Evolutionary conservation across 2,113 vertebrate genomes (phyloP).

Genomic region (Lophochroa leadbeateri): DNA sequence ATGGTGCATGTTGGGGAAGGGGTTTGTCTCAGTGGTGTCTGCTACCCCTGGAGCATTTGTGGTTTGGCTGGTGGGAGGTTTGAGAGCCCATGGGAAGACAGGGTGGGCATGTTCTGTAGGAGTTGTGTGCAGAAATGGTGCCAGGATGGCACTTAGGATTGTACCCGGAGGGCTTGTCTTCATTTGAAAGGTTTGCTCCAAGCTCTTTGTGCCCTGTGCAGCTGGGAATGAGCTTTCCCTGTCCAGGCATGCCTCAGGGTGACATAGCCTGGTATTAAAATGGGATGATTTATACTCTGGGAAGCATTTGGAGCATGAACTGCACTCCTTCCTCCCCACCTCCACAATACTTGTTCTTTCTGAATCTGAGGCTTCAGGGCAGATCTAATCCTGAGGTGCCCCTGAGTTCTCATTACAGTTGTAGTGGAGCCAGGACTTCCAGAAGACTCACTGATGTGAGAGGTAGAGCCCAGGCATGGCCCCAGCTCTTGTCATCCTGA

Average conservation of each 20-base stretch:
- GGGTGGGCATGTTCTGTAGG: accelerated
- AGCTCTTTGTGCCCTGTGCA: background rate
- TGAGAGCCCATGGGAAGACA: background rate
- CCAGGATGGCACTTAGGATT: too few relatives aligned
- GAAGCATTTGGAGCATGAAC: accelerated
- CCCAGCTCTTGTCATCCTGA: background rate
- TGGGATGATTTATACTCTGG: background rate
- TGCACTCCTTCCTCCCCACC: background rate
- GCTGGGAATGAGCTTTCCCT: background rate
- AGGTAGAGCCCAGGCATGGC: background rate
- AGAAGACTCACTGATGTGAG: background rate
- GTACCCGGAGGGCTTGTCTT: background rate
- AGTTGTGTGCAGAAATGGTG: background rate
- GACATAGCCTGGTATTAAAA: background rate
- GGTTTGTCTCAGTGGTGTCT: background rate
- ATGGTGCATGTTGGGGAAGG: background rate
- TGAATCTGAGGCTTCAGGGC: background rate
- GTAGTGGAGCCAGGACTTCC: background rate
- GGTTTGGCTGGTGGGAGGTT: background rate
- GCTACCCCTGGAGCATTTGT: accelerated
- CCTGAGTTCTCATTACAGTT: background rate
- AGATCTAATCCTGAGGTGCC: background rate
- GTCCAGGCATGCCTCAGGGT: background rate
- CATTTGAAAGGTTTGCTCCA: background rate
- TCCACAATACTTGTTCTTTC: background rate